Evolutionary conservation across 2,113 vertebrate species (phyloP), one percentile per base, ranked within the genome.

Genomic region (Eudyptes chrysolophus): DNA sequence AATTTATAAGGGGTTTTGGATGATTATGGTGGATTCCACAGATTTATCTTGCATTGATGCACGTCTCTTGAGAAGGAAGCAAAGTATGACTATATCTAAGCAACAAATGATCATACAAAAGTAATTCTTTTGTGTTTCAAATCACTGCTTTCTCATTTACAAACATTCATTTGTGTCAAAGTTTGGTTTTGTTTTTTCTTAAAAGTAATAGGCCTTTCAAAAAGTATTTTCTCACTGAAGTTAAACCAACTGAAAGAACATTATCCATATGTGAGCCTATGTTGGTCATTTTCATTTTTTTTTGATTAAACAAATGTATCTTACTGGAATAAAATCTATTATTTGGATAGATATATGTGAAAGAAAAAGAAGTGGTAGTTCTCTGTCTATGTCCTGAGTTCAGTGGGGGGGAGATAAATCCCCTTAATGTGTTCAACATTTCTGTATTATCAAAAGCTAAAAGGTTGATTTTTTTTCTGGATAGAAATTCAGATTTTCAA

Each of bases 361-460:
- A 65, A 69, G 6, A 44, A 51, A 25, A 46, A 19, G 26, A 11
- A 40, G 10, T 15, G 5, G 2, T 26, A 82, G 2, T 44, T 60
- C 5, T 87, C 9, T 62, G 7, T 40, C 6, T 51, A 3, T 74
- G 8, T 44, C 27, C 24, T 71, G 21, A 58, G 36, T 79, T 79
- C 54, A 49, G 3, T 55, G 13, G 11, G 69, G 48, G n/a, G 22
- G 11, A 77, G 26, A 44, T 48, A 58, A 71, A 76, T 42, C 2
- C 27, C 25, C 1, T 30, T 54, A 38, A 69, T 1, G 5, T 68
- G 8, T 75, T 57, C 1, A 0, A 3, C 11, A 29, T 58, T 62
- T 64, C 55, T 80, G 17, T 74, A 40, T 44, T 54, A 29, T 52
- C 13, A 70, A 75, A 78, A 88, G 25, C 6, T 62, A 58, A 26